Conservation (phyloP, 2,113 vertebrate species). For the Rhinopomastus cyanomelas region DNA sequence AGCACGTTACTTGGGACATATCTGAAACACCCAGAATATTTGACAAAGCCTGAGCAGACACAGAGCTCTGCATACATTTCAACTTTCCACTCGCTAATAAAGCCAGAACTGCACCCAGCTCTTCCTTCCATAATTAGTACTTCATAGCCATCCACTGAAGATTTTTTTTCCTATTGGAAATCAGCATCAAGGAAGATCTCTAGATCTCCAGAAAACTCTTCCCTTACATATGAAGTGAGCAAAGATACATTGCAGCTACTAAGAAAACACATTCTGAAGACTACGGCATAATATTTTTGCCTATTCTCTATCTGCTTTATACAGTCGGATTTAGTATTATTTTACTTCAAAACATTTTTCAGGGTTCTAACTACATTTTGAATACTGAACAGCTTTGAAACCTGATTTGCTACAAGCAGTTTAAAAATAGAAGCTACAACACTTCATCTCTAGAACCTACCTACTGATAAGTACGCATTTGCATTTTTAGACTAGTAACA, state of each 20-base stretch:
- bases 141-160: background rate
- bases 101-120: background rate
- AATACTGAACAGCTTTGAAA: conserved; percentile 44
- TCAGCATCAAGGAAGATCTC: background rate
- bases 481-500: background rate
- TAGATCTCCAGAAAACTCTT: background rate
- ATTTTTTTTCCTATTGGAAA: background rate
- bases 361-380: background rate
- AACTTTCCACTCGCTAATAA: background rate
- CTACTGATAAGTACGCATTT: background rate
- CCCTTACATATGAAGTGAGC: background rate
- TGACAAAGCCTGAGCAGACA: conserved; percentile 7
- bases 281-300: background rate
- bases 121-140: background rate
- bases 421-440: background rate
- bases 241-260: background rate
- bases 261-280: background rate
- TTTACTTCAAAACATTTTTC: background rate
- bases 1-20: background rate
- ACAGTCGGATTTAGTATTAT: background rate
- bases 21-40: conserved; percentile 3
- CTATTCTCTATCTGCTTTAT: background rate
- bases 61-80: conserved; percentile 2
- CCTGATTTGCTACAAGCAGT: background rate
- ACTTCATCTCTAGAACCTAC: background rate